Evolutionary conservation across 2,888 invertebrate species (phyloP).

Genomic region (Phanerotoma sp.): DNA sequence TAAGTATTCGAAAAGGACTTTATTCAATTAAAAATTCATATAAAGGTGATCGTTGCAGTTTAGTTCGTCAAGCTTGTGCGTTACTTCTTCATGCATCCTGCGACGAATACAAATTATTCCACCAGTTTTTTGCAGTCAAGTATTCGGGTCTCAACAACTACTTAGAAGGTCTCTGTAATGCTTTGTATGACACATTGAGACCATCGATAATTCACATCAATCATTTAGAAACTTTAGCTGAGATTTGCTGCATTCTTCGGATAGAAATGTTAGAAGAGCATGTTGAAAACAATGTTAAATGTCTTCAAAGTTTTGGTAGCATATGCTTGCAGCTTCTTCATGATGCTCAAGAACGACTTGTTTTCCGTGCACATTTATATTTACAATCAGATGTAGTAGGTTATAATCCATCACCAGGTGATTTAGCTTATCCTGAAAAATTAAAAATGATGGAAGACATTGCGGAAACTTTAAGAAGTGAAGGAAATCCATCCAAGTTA

Average conservation of each 20-base stretch:
- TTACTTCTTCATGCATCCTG: conserved; percentile 91
- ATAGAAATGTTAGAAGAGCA: conserved; percentile 92
- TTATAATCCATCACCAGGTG: conserved; percentile 89
- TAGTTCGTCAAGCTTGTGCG: conserved; percentile 84
- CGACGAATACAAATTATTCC: conserved; percentile 90
- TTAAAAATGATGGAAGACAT: conserved; percentile 93
- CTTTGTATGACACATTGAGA: conserved; percentile 87
- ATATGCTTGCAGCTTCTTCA: conserved; percentile 81
- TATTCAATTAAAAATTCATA: conserved; percentile 58
- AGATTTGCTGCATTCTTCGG: conserved; percentile 90
- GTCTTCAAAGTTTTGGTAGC: conserved; percentile 74
- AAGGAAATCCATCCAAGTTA: conserved; percentile 46
- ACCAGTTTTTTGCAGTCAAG: conserved; percentile 80
- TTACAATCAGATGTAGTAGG: conserved; percentile 87
- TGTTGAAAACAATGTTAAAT: conserved; percentile 75
- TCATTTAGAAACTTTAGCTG: conserved; percentile 95
- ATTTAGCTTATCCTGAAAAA: conserved; percentile 97
- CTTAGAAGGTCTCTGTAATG: conserved; percentile 80
- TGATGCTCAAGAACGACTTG: conserved; percentile 95
- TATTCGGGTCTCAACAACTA: conserved; percentile 73
- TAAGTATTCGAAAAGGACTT: conserved; percentile 59
- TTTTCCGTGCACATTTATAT: conserved; percentile 93
- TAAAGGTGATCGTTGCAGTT: conserved; percentile 76
- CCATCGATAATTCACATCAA: conserved; percentile 96
- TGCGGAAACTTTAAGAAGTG: conserved; percentile 53